Percentiles rank a stretch among this genome's conserved stretches.
These are phyloP conservation scores for Umimayanthus chanpuru DNA, from an alignment of 92 coral and sea anemone genomes.

Conservation along the genomic window DNA sequence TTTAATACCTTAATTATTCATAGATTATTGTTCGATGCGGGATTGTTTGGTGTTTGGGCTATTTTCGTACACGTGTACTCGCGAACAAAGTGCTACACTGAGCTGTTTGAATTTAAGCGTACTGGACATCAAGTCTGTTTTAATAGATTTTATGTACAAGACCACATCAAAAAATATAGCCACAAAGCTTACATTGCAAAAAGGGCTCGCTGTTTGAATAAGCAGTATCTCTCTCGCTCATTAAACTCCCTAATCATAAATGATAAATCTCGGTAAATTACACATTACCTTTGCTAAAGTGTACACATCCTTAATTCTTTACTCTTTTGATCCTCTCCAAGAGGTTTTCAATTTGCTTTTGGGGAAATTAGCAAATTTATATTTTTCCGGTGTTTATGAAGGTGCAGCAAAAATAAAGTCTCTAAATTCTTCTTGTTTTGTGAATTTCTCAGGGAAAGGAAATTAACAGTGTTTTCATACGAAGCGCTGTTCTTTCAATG, in stretches of 20 bases:
- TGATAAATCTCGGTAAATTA: slow-evolving; percentile 61
- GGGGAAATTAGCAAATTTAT: slow-evolving; percentile 66
- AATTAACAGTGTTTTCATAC: slow-evolving; percentile 46
- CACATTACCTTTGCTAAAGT: slow-evolving; percentile 55
- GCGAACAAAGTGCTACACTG: slow-evolving; percentile 58
- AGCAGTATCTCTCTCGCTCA: slow-evolving; percentile 49
- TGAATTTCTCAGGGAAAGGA: slow-evolving; percentile 42
- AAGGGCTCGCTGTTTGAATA: slow-evolving; percentile 47
- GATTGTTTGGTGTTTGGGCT: slow-evolving; percentile 72
- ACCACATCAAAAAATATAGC: neutral
- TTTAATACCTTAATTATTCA: slow-evolving; percentile 65
- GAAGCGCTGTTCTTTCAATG: slow-evolving; percentile 10
- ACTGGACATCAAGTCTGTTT: slow-evolving; percentile 35
- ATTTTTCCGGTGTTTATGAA: slow-evolving; percentile 62
- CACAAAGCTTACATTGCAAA: slow-evolving; percentile 44
- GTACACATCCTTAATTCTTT: slow-evolving; percentile 55
- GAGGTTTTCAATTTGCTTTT: slow-evolving; percentile 63
- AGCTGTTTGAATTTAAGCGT: slow-evolving; percentile 48
- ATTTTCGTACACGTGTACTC: slow-evolving; percentile 74
- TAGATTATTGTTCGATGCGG: slow-evolving; percentile 69
- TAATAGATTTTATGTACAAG: slow-evolving; percentile 39
- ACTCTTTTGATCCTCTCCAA: slow-evolving; percentile 51
- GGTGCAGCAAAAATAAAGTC: slow-evolving; percentile 54
- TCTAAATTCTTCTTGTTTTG: slow-evolving; percentile 56
- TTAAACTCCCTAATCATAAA: slow-evolving; percentile 58